Evolutionary conservation across 2,797 vertebrate species (phyloP).

Genomic region (Dermochelys coriacea): DNA sequence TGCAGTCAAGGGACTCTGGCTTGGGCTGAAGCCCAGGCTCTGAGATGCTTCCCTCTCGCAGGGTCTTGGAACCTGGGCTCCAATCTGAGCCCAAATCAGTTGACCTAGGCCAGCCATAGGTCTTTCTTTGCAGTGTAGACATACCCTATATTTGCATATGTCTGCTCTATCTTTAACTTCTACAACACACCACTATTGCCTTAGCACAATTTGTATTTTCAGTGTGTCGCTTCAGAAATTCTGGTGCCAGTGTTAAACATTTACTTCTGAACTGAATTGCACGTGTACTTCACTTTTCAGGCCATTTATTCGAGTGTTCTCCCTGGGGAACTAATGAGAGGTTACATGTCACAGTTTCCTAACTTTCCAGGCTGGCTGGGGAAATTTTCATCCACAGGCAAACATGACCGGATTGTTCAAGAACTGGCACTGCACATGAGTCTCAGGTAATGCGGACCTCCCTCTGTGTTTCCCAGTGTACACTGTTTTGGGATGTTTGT

Average conservation of each 20-base stretch:
- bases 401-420: constrained; percentile 91
- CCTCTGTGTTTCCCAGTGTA: not conserved
- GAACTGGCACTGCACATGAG: constrained; percentile 95
- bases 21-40: not conserved
- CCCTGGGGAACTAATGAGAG: constrained; percentile 96
- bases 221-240: not conserved
- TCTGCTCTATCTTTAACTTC: not conserved
- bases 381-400: constrained; percentile 91
- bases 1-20: not conserved
- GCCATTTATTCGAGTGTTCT: constrained; percentile 97
- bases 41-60: not conserved
- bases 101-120: not conserved
- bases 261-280: not conserved
- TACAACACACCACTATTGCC: not conserved
- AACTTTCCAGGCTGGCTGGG: constrained; percentile 96
- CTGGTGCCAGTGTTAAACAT: not conserved
- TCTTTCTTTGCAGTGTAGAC: not conserved
- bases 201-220: not conserved
- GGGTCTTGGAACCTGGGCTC: not conserved
- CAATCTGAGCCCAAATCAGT: too few species aligned
- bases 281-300: constrained; percentile 73
- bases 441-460: constrained; percentile 84
- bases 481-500: fast-evolving
- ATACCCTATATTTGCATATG: not conserved
- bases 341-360: constrained; percentile 95